Evolutionary conservation across 1,140 invertebrate species (phyloP).

Genomic region (Idris sp.): DNA sequence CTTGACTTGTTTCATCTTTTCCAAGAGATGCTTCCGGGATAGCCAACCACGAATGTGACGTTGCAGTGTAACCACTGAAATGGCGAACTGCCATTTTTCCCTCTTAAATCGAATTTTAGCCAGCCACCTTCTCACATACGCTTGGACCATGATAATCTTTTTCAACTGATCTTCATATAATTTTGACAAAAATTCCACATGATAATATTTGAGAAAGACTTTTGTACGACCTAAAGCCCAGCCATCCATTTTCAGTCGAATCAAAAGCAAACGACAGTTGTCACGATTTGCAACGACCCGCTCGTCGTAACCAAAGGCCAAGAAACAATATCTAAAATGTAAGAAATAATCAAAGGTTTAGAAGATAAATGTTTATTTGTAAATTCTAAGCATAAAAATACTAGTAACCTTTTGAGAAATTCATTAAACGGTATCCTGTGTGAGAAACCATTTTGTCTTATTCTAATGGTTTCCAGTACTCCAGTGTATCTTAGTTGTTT

Average conservation of each 20-base stretch:
- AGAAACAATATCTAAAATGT: conserved; percentile 82
- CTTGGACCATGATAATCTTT: conserved; percentile 85
- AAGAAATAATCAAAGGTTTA: neutral
- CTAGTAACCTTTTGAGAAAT: conserved; percentile 84
- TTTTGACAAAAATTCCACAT: conserved; percentile 88
- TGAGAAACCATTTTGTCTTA: conserved; percentile 89
- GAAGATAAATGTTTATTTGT: no score
- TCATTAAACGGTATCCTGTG: conserved; percentile 88
- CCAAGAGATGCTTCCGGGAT: conserved; percentile 77
- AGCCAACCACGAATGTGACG: conserved; percentile 84
- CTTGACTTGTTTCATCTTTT: conserved; percentile 72
- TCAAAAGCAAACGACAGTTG: conserved; percentile 84
- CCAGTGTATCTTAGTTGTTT: conserved; percentile 89
- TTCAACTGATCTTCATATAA: conserved; percentile 86
- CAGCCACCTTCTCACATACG: conserved; percentile 85
- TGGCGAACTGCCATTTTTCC: conserved; percentile 81
- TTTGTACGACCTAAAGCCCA: conserved; percentile 92
- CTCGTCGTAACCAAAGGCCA: conserved; percentile 87
- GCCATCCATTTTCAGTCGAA: conserved; percentile 87
- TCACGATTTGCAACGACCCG: conserved; percentile 84
- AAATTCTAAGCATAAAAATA: no score
- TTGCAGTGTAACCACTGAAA: conserved; percentile 83
- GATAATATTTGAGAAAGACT: conserved; percentile 93
- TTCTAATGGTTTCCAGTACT: conserved; percentile 89
- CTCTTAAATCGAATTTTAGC: conserved; percentile 81